Evolutionary conservation across 2,113 vertebrate genomes (phyloP), one percentile per base, ranked within the genome.

Genomic region (Ceyx cyanopectus): DNA sequence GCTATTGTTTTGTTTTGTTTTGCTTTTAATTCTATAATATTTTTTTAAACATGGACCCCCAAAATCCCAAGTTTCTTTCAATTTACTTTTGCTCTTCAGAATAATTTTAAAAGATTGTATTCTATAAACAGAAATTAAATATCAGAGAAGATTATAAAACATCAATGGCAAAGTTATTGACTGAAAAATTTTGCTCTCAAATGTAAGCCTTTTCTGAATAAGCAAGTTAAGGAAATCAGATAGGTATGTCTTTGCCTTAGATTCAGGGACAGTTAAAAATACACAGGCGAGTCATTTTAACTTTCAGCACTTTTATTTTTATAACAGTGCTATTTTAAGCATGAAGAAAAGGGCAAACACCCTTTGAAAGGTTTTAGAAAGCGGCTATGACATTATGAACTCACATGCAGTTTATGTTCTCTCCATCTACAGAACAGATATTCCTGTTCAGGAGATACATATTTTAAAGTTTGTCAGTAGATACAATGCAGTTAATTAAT

Each of bases 301-400:
- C 12, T 89, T 76, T 60, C 81, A 87, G 16, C 41, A 61, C 9
- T 81, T 93, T 84, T 68, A 72, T 90, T 93, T 93, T 90, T 91
- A 57, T 41, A 87, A 11, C 14, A 50, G 3, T 5, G 29, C 4
- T 90, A 89, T 89, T 89, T 81, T 76, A 75, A 73, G 9, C 2
- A 7, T 43, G 1, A 48, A 61, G 40, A 57, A 22, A 66, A 70
- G 1, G 54, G 2, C 6, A 40, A 40, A 40, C 2, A 37, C 40
- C 23, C 21, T 58, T 82, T 68, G 23, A 75, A 75, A 70, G 5
- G 1, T n/a, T 67, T 79, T 73, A 48, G n/a, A 27, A 76, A 76
- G 10, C 6, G 76, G 56, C 20, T 81, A 10, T 32, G 29, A 26
- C 20, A 50, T 45, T 43, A 70, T 0, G 6, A 74, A 41, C 21